Evolutionary conservation across 2,888 invertebrate species (phyloP).

Genomic region (Caenorhabditis panamensis): DNA sequence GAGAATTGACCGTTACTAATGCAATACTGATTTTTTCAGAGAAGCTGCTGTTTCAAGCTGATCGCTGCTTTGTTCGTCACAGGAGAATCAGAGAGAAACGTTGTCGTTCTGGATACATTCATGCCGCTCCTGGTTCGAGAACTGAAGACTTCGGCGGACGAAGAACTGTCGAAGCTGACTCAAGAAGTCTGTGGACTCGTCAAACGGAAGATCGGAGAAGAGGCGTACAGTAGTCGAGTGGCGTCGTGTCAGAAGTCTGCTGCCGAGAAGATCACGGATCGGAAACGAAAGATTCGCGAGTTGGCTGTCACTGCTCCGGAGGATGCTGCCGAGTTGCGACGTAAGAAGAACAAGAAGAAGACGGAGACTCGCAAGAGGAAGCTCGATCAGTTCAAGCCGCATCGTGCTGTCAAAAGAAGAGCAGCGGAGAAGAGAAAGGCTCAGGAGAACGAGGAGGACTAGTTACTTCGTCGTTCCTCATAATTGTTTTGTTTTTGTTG

Average conservation of each 20-base stretch:
- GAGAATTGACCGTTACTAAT: not conserved
- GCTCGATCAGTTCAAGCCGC: conserved; percentile 74
- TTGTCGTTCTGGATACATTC: conserved; percentile 57
- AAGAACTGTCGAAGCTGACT: conserved; percentile 71
- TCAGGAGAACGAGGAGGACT: conserved; percentile 59
- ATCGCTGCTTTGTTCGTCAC: conserved; percentile 70
- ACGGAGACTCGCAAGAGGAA: conserved; percentile 70
- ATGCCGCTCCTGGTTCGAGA: conserved; percentile 74
- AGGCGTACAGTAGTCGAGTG: conserved; percentile 65
- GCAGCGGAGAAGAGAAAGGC: conserved; percentile 54
- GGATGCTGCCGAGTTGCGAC: conserved; percentile 66
- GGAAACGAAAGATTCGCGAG: conserved; percentile 69
- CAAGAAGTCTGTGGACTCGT: conserved; percentile 74
- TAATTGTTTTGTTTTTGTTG: conserved; percentile 42
- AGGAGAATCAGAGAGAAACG: conserved; percentile 28
- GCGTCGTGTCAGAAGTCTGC: conserved; percentile 65
- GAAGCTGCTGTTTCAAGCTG: conserved; percentile 74
- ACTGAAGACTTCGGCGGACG: conserved; percentile 70
- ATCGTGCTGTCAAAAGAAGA: conserved; percentile 72
- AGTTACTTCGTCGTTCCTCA: conserved; percentile 32
- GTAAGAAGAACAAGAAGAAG: conserved; percentile 74
- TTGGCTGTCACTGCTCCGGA: conserved; percentile 72
- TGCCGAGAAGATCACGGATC: conserved; percentile 57
- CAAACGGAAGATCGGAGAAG: conserved; percentile 70
- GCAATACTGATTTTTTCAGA: conserved; percentile 74